These are phyloP conservation scores for Bradypodion pumilum DNA, from an alignment of 2,797 vertebrate species.

Conservation along the genomic window DNA sequence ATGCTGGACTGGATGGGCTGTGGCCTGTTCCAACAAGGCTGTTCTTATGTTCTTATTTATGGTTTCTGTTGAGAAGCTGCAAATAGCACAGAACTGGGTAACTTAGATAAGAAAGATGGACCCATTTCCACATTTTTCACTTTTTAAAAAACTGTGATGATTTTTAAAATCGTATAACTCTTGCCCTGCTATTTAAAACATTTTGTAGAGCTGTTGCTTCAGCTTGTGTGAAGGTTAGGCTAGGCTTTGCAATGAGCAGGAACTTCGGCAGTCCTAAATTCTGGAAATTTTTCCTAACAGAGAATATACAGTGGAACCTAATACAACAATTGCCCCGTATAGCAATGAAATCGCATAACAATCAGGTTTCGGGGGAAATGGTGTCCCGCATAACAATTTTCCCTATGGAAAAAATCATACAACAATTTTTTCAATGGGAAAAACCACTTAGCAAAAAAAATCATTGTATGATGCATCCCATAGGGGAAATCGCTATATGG, in stretches of 20 bases:
- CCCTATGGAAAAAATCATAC: too few species aligned
- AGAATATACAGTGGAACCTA: background rate
- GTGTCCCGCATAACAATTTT: too few species aligned
- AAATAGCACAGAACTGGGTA: background rate
- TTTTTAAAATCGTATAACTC: background rate
- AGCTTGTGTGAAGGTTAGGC: background rate
- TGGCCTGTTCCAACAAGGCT: too few species aligned
- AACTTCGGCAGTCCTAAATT: background rate
- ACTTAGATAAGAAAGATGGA: background rate
- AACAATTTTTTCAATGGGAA: too few species aligned
- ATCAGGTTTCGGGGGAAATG: too few species aligned
- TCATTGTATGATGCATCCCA: too few species aligned
- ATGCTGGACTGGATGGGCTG: too few species aligned
- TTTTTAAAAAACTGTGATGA: background rate
- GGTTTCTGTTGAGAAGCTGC: background rate
- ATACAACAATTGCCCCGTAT: too few species aligned
- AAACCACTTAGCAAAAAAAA: too few species aligned
- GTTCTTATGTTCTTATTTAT: too few species aligned
- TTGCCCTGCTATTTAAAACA: background rate
- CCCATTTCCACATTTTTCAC: background rate
- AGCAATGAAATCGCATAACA: too few species aligned
- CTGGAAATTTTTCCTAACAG: background rate
- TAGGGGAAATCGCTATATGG: too few species aligned
- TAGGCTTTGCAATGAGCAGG: background rate
- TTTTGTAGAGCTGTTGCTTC: background rate